Conservation (phyloP, 2,797 vertebrate species). For the Schizopygopsis pylzovi region DNA sequence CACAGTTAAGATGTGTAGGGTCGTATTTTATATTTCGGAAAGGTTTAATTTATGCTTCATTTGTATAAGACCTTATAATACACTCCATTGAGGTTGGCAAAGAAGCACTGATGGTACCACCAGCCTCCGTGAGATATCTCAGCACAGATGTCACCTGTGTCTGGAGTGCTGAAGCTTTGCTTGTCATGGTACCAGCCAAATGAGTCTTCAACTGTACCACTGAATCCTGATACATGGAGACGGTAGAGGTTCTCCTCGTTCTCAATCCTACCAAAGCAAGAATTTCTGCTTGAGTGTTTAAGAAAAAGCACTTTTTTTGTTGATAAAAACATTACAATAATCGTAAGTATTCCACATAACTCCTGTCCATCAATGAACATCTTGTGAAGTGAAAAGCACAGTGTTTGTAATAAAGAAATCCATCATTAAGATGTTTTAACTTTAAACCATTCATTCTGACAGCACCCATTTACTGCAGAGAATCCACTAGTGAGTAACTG, state of each 20-base stretch:
- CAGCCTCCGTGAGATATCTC: conserved; percentile 77
- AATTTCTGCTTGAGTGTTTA: not conserved
- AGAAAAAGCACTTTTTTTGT: not conserved
- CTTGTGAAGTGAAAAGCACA: not conserved
- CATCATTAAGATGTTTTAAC: not conserved
- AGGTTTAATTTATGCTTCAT: not conserved
- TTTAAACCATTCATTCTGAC: not conserved
- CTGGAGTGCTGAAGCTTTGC: conserved; percentile 75
- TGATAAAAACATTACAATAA: not conserved
- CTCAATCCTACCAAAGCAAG: conserved; percentile 68
- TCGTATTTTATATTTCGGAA: not conserved
- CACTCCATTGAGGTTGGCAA: conserved; percentile 77
- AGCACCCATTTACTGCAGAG: not conserved
- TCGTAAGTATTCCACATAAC: not conserved
- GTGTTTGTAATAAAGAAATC: not conserved
- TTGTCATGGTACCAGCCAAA: conserved; percentile 81
- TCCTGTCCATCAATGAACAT: not conserved
- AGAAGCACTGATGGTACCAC: conserved; percentile 82
- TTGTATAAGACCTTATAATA: conserved; percentile 72
- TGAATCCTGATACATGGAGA: conserved; percentile 73
- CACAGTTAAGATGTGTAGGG: not conserved
- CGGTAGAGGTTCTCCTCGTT: conserved; percentile 71
- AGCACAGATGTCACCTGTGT: conserved; percentile 72
- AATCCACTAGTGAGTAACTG: not conserved
- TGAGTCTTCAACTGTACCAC: conserved; percentile 75